Evolutionary conservation across 2,797 vertebrate species (phyloP).

Genomic region (Netta rufina): DNA sequence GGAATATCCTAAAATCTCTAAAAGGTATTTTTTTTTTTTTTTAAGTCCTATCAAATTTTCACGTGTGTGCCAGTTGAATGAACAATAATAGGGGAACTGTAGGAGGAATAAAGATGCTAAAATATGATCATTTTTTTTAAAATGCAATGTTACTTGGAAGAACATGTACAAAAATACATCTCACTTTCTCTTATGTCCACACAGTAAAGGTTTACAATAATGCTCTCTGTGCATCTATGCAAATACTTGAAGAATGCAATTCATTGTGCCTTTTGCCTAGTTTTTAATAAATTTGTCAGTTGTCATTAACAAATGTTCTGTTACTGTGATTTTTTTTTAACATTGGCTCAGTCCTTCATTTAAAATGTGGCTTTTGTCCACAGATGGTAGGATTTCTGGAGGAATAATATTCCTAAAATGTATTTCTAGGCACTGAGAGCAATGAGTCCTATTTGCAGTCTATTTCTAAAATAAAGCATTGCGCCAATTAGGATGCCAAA

Average conservation of each 20-base stretch:
- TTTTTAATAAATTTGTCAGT: slow-evolving; percentile 80
- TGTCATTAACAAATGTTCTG: slow-evolving; percentile 33
- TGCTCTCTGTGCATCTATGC: slow-evolving; percentile 84
- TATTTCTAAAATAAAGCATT: background rate
- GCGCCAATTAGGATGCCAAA: background rate
- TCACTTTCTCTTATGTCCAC: slow-evolving; percentile 55
- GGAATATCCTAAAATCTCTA: background rate
- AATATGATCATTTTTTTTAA: slow-evolving; percentile 29
- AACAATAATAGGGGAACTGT: slow-evolving; percentile 8
- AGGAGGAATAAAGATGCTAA: background rate
- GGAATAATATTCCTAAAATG: background rate
- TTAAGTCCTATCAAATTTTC: background rate
- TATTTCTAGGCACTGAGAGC: background rate
- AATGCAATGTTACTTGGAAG: slow-evolving; percentile 37
- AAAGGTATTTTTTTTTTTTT: background rate
- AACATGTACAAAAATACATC: slow-evolving; percentile 33
- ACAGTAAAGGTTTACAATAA: slow-evolving; percentile 79
- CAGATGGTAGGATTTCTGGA: background rate
- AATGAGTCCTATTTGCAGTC: background rate
- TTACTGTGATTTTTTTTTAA: background rate
- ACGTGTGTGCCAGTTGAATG: background rate
- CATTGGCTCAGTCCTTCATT: background rate
- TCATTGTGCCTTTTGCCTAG: slow-evolving; percentile 82
- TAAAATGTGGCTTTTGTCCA: background rate
- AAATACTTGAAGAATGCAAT: slow-evolving; percentile 85